phyloP scores from a whole-genome alignment of 2,888 invertebrate species.

The Venusia cambrica region DNA sequence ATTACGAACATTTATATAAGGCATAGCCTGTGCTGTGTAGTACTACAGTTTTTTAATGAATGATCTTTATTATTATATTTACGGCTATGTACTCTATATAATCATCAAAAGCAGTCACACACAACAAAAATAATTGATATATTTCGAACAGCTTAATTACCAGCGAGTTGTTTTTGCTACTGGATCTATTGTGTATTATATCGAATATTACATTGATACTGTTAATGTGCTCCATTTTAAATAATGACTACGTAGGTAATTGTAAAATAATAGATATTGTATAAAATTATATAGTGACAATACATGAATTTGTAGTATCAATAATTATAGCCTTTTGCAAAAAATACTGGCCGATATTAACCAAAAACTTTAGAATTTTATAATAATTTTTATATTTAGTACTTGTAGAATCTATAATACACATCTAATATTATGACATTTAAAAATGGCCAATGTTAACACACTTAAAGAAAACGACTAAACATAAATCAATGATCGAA shows the following conservation, averaged over 20 bases:
- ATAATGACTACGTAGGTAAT: constrained; percentile 54
- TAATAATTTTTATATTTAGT: constrained; percentile 52
- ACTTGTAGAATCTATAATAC: constrained; percentile 71
- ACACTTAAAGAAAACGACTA: constrained; percentile 56
- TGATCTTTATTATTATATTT: no score
- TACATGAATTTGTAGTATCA: no score
- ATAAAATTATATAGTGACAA: constrained; percentile 54
- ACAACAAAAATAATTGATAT: no score
- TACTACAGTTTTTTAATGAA: no score
- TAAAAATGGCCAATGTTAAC: constrained; percentile 64
- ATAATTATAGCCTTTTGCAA: constrained; percentile 40
- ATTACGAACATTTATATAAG: no score
- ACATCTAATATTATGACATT: constrained; percentile 71
- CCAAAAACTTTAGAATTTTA: constrained; percentile 42
- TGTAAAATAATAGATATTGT: constrained; percentile 50
- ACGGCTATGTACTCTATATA: no score
- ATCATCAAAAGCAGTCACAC: no score
- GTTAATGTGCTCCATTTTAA: constrained; percentile 45
- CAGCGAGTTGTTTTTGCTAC: no score
- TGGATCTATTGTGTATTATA: no score
- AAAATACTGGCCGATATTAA: constrained; percentile 39
- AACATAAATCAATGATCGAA: constrained; percentile 45
- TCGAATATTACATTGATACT: constrained; percentile 30
- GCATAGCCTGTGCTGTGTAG: no score
- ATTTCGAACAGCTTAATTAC: no score